Percentiles rank a stretch among this genome's conserved stretches.
phyloP scores from a whole-genome alignment of 2,888 invertebrate genomes.

The Xanthia togata region DNA sequence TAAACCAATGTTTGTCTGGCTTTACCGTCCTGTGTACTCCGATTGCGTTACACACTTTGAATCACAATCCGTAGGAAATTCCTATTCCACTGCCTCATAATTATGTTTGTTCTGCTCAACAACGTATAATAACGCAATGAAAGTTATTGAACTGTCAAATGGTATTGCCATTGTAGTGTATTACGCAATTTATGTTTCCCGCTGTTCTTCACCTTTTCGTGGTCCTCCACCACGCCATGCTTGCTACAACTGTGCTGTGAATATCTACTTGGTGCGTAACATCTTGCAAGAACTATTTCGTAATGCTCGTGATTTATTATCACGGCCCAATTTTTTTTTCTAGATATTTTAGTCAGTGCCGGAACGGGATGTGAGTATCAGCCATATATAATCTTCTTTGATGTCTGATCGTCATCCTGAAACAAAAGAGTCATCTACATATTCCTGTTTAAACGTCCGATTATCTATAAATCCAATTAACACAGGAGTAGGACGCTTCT shows the following conservation, averaged over 20 bases:
- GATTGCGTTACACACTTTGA: background rate
- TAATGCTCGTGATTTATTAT: conserved; percentile 12
- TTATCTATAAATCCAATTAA: background rate
- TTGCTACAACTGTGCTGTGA: background rate
- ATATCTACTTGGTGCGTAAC: conserved; percentile 7
- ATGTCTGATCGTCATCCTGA: conserved; percentile 55
- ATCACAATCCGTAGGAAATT: background rate
- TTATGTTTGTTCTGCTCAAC: background rate
- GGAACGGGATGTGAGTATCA: conserved; percentile 46
- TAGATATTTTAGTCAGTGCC: conserved; percentile 40
- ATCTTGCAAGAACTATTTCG: background rate
- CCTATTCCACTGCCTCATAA: background rate
- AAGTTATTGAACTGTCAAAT: background rate
- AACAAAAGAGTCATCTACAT: conserved; percentile 16
- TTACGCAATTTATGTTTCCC: background rate
- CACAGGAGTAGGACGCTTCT: background rate
- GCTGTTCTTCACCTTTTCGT: background rate
- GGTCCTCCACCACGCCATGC: background rate
- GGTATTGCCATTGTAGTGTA: background rate
- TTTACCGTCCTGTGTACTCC: too few species aligned
- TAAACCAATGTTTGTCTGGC: too few species aligned
- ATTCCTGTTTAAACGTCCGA: background rate
- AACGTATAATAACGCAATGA: background rate
- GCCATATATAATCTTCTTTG: conserved; percentile 29
- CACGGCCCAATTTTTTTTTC: conserved; percentile 16